These are phyloP conservation scores for Bovichtus variegatus DNA, from an alignment of 2,797 vertebrate species.

Conservation along the genomic window DNA sequence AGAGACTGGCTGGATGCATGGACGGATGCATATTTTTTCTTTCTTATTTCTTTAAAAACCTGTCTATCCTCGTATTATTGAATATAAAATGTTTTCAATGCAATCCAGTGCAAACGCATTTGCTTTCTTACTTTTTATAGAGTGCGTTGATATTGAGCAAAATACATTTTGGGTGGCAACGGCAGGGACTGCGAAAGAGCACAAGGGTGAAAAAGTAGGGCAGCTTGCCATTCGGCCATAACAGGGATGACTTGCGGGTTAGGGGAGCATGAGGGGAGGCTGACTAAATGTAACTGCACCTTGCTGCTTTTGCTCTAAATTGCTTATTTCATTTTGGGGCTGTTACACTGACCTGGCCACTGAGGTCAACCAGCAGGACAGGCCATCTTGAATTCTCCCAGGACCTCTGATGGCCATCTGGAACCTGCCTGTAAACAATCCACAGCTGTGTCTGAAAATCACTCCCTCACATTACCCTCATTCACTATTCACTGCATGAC, in stretches of 20 bases:
- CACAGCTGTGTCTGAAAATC: constrained; percentile 14
- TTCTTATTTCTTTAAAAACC: neutral
- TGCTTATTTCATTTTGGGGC: constrained; percentile 9
- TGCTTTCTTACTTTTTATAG: neutral
- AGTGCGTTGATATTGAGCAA: neutral
- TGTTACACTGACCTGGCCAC: neutral
- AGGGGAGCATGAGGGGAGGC: too few species aligned
- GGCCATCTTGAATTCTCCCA: neutral
- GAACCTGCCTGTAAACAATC: neutral
- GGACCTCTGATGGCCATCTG: constrained; percentile 4
- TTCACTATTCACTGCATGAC: neutral
- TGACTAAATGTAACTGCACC: constrained; percentile 5
- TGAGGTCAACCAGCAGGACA: constrained; percentile 16
- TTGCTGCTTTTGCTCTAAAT: constrained; percentile 17
- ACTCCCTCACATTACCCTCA: neutral
- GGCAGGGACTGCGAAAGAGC: neutral
- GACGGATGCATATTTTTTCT: neutral
- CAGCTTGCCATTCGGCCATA: neutral
- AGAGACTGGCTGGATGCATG: constrained; percentile 8
- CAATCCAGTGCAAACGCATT: neutral
- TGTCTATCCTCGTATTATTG: neutral
- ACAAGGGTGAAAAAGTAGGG: neutral
- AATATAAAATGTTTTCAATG: neutral
- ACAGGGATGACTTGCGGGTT: neutral
- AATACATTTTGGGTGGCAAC: neutral